Percentiles rank a stretch among this genome's conserved stretches.
Conservation (phyloP, 2,888 invertebrate genomes). For the Synergus itoensis region DNA sequence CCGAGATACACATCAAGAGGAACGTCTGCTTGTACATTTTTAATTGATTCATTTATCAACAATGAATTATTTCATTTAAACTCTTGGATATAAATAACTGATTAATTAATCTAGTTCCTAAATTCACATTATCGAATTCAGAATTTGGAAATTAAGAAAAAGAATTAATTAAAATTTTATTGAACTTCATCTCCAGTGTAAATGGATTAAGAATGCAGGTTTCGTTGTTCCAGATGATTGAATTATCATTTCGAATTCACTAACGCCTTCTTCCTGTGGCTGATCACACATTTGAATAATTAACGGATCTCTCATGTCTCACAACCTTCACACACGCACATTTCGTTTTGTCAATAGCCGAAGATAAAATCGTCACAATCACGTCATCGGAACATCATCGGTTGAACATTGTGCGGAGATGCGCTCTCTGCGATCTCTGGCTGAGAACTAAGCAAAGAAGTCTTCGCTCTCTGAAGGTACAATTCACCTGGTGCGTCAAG, state of each 20-base stretch:
- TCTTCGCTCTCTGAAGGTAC: slow-evolving; percentile 67
- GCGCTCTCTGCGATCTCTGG: slow-evolving; percentile 72
- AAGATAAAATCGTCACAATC: slow-evolving; percentile 34
- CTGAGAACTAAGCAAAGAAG: slow-evolving; percentile 73
- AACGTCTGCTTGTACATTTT: slow-evolving; percentile 60
- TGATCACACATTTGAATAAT: neutral
- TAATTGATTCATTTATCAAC: neutral
- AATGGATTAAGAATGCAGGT: slow-evolving; percentile 16
- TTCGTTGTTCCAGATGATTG: neutral
- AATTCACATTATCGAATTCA: slow-evolving; percentile 23
- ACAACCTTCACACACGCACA: slow-evolving; percentile 44
- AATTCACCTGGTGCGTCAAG: slow-evolving; percentile 74
- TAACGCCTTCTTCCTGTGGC: neutral
- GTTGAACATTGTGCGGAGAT: slow-evolving; percentile 60
- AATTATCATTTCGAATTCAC: slow-evolving; percentile 1
- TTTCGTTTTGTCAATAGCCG: slow-evolving; percentile 44
- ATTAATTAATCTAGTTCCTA: neutral
- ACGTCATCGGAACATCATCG: slow-evolving; percentile 53
- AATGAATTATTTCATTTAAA: neutral
- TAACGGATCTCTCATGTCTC: slow-evolving; percentile 49
- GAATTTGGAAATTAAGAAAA: neutral
- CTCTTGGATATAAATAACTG: neutral
- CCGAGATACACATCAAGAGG: slow-evolving; percentile 56
- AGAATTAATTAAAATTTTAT: slow-evolving; percentile 8
- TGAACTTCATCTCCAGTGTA: slow-evolving; percentile 12